Base-by-base conservation (phyloP, 2,797 vertebrate genomes). In the Leuciscus waleckii region DNA sequence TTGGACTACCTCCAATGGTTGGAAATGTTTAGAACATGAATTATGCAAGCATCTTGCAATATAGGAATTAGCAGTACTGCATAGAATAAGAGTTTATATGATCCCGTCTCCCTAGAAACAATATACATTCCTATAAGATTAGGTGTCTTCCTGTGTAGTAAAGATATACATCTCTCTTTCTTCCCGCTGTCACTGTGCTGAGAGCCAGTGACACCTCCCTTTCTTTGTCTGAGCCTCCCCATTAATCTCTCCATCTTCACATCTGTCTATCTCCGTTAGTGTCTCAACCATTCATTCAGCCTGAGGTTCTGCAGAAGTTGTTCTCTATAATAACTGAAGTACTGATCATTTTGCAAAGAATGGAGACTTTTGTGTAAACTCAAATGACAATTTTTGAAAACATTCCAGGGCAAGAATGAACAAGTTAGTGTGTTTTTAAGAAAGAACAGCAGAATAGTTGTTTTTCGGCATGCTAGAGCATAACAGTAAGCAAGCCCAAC, bases 321-420 rank as follows among this genome's bases (percentile, higher is more conserved):
- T 56, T 65, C 54, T 68, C 71, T 82, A 63, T 71, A 85, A 84
- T 71, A 85, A 85, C 39, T 32, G 65, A 71, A 41, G 51, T 85
- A 79, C 63, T 85, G 83, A 80, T 74, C 67, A 85, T 54, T 82
- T 76, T 32, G 43, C 43, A 26, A 68, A 86, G 71, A 86, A 82
- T 69, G 29, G 61, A 86, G 71, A 77, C 79, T 46, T 69, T 58
- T 61, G 61, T 75, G 65, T 29, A 17, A 16, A 76, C 39, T 51
- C 17, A 2, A 23, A 69, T 73, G 51, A 74, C 56, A 49, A 74
- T 65, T 65, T 74, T 65, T 26, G 6, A 63, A 74, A 39, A 73
- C 46, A 58, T 26, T 68, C 10, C 23, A 43, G 69, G 26, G n/a
- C 84, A 79, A 21, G 84, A 41, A 78, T 2, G 29, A 65, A 65